A percentile compares a stretch with the other conserved stretches of the same genome.
Conservation (phyloP, 2,113 vertebrate species). For the Pterocles gutturalis region DNA sequence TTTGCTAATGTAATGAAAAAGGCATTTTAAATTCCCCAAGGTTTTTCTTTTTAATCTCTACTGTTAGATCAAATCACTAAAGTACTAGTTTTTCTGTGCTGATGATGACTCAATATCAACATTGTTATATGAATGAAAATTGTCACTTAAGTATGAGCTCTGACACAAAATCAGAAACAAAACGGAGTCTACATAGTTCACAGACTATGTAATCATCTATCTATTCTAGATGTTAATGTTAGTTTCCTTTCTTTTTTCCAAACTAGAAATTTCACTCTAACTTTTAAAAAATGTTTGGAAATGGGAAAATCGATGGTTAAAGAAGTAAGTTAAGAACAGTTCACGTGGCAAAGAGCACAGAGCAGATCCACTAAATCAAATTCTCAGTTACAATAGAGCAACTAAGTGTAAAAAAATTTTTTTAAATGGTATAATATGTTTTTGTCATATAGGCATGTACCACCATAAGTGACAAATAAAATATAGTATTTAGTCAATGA, state of each 20-base stretch:
- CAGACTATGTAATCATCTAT: neutral
- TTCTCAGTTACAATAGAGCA: neutral
- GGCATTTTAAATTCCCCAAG: neutral
- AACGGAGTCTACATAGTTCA: neutral
- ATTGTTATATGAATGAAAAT: neutral
- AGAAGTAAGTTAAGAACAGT: neutral
- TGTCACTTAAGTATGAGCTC: neutral
- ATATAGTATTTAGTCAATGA: neutral
- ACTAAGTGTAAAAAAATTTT: neutral
- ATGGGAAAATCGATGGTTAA: neutral
- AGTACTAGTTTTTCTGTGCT: neutral
- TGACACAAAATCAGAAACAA: neutral
- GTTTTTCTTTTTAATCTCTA: neutral
- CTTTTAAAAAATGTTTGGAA: neutral
- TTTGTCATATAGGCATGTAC: neutral
- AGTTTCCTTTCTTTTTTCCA: neutral
- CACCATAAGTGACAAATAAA: neutral
- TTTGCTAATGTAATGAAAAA: neutral
- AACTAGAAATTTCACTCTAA: neutral
- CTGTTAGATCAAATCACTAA: neutral
- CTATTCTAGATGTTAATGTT: neutral
- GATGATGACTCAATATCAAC: neutral
- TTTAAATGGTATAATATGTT: neutral
- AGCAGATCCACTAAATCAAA: neutral
- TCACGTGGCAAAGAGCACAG: neutral